phyloP scores from a whole-genome alignment of 2,888 invertebrate genomes.

The Cremastobaeus sp. region DNA sequence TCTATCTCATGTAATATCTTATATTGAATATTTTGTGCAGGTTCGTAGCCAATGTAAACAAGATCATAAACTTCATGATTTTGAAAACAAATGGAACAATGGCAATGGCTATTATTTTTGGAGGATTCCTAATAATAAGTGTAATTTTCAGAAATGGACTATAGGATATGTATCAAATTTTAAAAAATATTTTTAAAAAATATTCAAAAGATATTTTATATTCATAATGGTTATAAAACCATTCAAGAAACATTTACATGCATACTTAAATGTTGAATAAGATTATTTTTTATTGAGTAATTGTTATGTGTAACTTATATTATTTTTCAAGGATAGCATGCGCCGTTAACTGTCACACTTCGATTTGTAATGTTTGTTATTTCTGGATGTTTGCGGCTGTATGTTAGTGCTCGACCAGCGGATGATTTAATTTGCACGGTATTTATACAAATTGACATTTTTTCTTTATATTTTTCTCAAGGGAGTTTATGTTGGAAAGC shows the following conservation, averaged over 20 bases:
- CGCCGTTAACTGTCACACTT: constrained; percentile 60
- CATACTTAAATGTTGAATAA: background rate
- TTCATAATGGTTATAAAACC: no score
- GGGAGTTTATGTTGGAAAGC: no score
- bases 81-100: constrained; percentile 69
- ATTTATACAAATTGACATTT: constrained; percentile 9
- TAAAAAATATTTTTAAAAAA: background rate
- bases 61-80: constrained; percentile 63
- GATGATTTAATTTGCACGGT: constrained; percentile 68
- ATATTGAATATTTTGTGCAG: no score
- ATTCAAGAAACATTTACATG: background rate
- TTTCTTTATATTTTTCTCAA: background rate
- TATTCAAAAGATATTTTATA: background rate
- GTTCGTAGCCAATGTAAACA: constrained; percentile 29
- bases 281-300: background rate
- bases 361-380: constrained; percentile 65
- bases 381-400: constrained; percentile 65
- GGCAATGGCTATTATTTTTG: constrained; percentile 66
- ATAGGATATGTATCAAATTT: no score
- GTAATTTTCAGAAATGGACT: no score
- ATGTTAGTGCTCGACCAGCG: constrained; percentile 69
- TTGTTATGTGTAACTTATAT: no score
- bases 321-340: constrained; percentile 56
- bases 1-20: no score
- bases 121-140: constrained; percentile 66